These are phyloP conservation scores for Caenorhabditis zanzibari DNA, from an alignment of 2,888 invertebrate species.

Conservation along the genomic window DNA sequence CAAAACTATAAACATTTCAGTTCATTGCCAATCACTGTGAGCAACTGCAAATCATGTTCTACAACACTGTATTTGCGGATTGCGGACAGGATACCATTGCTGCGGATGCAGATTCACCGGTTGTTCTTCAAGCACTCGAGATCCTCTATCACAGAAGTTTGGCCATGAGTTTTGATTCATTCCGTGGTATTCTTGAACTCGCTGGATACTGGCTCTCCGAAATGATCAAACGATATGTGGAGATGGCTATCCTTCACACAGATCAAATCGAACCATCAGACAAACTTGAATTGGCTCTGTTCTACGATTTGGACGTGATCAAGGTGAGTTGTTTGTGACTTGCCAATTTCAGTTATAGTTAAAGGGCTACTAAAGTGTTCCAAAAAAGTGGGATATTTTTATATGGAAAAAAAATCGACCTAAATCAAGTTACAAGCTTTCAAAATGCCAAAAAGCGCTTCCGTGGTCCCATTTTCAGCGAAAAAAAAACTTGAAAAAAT, in stretches of 20 bases:
- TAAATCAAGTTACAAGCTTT: no score
- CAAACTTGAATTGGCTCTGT: not conserved
- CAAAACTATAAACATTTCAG: not conserved
- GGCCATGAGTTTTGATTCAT: not conserved
- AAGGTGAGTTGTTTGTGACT: slow-evolving; percentile 28
- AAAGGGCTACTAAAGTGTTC: no score
- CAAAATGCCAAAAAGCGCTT: no score
- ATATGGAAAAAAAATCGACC: no score
- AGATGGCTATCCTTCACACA: slow-evolving; percentile 16
- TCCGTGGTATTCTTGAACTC: not conserved
- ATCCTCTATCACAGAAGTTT: slow-evolving; percentile 16
- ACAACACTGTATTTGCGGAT: not conserved
- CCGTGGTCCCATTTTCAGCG: no score
- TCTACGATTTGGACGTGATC: not conserved
- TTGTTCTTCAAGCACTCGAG: not conserved
- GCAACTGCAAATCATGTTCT: not conserved
- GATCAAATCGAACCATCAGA: not conserved
- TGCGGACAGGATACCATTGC: not conserved
- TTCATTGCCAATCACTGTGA: not conserved
- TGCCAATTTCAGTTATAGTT: no score
- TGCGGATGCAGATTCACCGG: not conserved
- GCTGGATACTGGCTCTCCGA: slow-evolving; percentile 8
- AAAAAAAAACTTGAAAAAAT: no score
- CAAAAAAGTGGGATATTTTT: no score
- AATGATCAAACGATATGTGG: slow-evolving; percentile 5